A percentile compares a stretch with the other conserved stretches of the same genome.
Evolutionary conservation across 2,113 vertebrate genomes (phyloP).

Genomic region (Scomber scombrus): DNA sequence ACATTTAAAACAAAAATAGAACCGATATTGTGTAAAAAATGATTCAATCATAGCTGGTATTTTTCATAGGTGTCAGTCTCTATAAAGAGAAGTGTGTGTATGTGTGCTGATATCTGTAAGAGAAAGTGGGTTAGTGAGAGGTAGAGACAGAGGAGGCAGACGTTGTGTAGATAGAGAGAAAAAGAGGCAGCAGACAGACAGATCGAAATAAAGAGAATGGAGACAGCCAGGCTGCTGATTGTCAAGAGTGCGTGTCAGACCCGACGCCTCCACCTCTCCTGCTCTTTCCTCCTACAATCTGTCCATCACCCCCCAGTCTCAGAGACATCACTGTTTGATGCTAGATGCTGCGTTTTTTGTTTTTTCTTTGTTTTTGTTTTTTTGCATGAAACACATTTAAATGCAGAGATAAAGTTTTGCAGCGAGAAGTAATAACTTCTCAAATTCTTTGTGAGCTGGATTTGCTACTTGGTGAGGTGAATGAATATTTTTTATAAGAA

Average conservation of each 20-base stretch:
- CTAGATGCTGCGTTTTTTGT: background rate
- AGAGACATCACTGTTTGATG: conserved; percentile 30
- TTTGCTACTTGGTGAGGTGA: background rate
- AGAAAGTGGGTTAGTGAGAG: conserved; percentile 9
- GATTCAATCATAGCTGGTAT: background rate
- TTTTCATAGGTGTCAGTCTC: background rate
- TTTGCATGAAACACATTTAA: background rate
- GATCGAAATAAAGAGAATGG: conserved; percentile 59
- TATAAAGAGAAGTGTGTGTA: background rate
- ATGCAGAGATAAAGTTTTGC: conserved; percentile 4
- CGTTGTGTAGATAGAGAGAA: conserved; percentile 8
- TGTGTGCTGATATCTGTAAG: background rate
- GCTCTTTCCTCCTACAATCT: conserved; percentile 59
- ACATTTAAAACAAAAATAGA: background rate
- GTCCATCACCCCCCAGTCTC: conserved; percentile 49
- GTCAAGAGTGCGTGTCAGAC: conserved; percentile 79
- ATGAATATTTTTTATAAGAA: background rate
- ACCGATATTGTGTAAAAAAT: background rate
- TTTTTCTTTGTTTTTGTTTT: background rate
- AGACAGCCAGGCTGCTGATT: conserved; percentile 80
- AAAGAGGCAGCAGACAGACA: conserved; percentile 43
- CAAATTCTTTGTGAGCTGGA: background rate
- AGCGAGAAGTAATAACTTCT: background rate
- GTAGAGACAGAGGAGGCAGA: conserved; percentile 30
- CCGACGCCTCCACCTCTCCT: conserved; percentile 63